Evolutionary conservation across 2,888 invertebrate genomes (phyloP).

Genomic region (Amphimallon solstitiale): DNA sequence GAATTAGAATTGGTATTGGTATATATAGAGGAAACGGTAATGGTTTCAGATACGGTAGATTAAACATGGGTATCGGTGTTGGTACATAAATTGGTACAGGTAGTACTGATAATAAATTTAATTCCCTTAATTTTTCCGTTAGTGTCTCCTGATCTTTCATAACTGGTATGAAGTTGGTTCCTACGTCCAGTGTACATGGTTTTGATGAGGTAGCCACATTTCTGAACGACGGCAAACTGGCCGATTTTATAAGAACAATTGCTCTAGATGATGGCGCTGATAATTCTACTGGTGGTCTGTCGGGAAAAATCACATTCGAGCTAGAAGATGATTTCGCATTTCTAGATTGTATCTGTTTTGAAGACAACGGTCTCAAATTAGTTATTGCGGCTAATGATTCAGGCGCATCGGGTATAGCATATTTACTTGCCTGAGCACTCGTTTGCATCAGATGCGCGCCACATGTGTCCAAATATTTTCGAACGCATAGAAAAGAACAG

Average conservation of each 20-base stretch:
- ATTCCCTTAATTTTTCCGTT: constrained; percentile 68
- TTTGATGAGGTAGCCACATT: constrained; percentile 84
- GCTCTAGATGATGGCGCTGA: too few relatives aligned
- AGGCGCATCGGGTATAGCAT: constrained; percentile 44
- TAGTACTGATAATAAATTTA: constrained; percentile 77
- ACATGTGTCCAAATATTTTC: background rate
- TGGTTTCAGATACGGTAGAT: constrained; percentile 84
- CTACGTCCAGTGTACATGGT: constrained; percentile 78
- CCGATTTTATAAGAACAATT: constrained; percentile 82
- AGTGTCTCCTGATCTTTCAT: constrained; percentile 74
- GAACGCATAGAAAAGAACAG: constrained; percentile 77
- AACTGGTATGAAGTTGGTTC: constrained; percentile 78
- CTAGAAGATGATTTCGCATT: too few relatives aligned
- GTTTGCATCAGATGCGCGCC: too few relatives aligned
- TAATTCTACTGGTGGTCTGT: constrained; percentile 70
- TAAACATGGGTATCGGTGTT: constrained; percentile 87
- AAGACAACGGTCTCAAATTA: constrained; percentile 76
- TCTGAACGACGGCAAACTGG: constrained; percentile 75
- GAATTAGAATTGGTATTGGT: constrained; percentile 90
- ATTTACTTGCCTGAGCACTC: background rate
- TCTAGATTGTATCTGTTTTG: constrained; percentile 36
- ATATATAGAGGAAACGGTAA: constrained; percentile 88
- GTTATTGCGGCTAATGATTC: constrained; percentile 75
- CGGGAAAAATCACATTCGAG: constrained; percentile 57
- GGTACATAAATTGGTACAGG: constrained; percentile 92